Evolutionary conservation across 2,797 vertebrate genomes (phyloP).

Genomic region (Onychomys arenicola): DNA sequence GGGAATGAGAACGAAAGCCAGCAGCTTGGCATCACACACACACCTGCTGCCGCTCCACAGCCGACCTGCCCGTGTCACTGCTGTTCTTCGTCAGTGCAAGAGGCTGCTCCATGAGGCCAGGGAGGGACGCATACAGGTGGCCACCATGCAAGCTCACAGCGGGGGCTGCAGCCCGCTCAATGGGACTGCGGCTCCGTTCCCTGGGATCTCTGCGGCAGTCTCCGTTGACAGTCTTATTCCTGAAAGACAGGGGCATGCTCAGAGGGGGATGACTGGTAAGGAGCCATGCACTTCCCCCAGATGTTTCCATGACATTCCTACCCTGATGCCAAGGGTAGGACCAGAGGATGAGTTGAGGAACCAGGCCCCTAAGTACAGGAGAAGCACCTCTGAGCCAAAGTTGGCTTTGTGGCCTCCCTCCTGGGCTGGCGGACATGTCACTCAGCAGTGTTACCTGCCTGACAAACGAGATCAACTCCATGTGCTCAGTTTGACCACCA

Average conservation of each 20-base stretch:
- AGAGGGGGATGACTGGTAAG: not conserved
- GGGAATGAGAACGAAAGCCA: not conserved
- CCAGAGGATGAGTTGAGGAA: not conserved
- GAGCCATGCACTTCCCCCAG: not conserved
- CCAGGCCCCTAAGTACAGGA: not conserved
- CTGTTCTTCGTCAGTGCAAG: slow-evolving; percentile 98
- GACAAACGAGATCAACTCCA: not conserved
- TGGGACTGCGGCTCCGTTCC: slow-evolving; percentile 95
- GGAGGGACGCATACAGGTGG: slow-evolving; percentile 93
- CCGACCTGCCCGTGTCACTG: slow-evolving; percentile 89
- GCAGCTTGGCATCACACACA: rapidly evolving
- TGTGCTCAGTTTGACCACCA: not conserved
- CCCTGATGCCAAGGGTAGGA: not conserved
- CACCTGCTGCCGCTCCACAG: slow-evolving; percentile 97
- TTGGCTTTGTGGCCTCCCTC: not conserved
- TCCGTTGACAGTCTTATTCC: slow-evolving; percentile 94
- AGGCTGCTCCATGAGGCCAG: slow-evolving; percentile 97
- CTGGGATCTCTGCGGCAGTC: slow-evolving; percentile 97
- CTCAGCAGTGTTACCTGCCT: not conserved
- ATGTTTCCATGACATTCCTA: not conserved
- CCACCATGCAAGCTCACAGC: slow-evolving; percentile 92
- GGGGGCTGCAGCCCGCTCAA: slow-evolving; percentile 92
- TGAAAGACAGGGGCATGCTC: slow-evolving; percentile 43
- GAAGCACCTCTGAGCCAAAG: not conserved
- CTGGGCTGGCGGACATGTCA: too few species aligned